A percentile compares a stretch with the other conserved stretches of the same genome.
These are phyloP conservation scores for Epinotia demarniana DNA, from an alignment of 2,888 invertebrate genomes.

Conservation along the genomic window DNA sequence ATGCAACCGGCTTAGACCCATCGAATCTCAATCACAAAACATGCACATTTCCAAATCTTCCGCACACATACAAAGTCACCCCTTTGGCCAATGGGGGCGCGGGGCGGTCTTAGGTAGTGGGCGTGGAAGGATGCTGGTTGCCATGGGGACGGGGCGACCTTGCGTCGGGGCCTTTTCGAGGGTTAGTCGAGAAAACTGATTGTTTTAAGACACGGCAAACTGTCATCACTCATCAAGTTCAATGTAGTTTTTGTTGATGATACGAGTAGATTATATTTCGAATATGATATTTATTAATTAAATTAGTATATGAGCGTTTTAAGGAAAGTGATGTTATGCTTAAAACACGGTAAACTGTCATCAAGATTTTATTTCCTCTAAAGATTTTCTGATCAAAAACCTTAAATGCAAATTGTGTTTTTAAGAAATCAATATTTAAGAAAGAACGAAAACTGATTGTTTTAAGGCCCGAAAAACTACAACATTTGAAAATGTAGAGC, in stretches of 20 bases:
- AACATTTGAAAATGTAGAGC: no score
- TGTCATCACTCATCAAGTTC: background rate
- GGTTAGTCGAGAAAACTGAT: slow-evolving; percentile 26
- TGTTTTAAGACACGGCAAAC: slow-evolving; percentile 11
- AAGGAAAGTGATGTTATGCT: no score
- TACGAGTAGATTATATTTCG: no score
- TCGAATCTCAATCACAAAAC: slow-evolving; percentile 19
- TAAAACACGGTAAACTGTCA: no score
- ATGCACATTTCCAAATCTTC: slow-evolving; percentile 61
- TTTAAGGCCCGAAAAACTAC: background rate
- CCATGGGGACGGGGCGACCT: slow-evolving; percentile 77
- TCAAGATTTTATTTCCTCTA: no score
- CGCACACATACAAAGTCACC: slow-evolving; percentile 76
- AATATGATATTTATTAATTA: no score
- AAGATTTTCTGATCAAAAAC: no score
- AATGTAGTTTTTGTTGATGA: no score
- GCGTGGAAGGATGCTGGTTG: slow-evolving; percentile 86
- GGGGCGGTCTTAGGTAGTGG: slow-evolving; percentile 84
- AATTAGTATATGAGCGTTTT: no score
- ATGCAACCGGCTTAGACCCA: slow-evolving; percentile 27
- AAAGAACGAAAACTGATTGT: slow-evolving; percentile 1
- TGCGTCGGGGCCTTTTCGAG: slow-evolving; percentile 30
- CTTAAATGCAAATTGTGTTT: no score
- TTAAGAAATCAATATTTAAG: no score
- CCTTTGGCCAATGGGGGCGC: slow-evolving; percentile 82